Percentiles rank a stretch among this genome's conserved stretches.
These are phyloP conservation scores for Gopherus flavomarginatus DNA, from an alignment of 2,113 vertebrate genomes.

Conservation along the genomic window DNA sequence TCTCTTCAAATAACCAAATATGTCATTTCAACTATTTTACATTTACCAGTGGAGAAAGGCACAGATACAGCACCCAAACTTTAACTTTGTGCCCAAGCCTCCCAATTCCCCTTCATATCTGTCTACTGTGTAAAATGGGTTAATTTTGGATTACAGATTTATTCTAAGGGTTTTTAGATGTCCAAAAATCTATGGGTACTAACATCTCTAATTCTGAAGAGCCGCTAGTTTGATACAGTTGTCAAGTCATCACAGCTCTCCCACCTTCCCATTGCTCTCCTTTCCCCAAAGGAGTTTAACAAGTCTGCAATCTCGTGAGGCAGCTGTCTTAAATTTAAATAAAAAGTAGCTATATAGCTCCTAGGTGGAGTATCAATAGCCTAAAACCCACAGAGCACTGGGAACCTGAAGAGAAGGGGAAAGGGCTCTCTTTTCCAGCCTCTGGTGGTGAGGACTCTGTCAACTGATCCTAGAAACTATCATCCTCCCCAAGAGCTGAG, in stretches of 20 bases:
- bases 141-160: background rate
- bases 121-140: background rate
- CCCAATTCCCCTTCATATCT: background rate
- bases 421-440: no score
- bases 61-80: background rate
- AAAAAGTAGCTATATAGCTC: background rate
- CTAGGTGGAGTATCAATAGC: background rate
- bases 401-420: no score
- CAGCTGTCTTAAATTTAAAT: background rate
- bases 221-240: background rate
- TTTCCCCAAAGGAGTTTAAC: background rate
- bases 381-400: background rate
- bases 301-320: background rate
- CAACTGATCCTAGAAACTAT: no score
- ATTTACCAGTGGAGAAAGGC: background rate
- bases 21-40: background rate
- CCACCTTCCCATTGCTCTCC: background rate
- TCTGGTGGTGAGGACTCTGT: no score
- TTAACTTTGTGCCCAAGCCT: background rate
- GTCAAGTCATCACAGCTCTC: background rate
- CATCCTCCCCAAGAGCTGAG: no score
- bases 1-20: background rate
- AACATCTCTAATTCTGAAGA: background rate
- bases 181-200: background rate
- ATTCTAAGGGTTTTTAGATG: background rate